Base-by-base conservation (phyloP, 2,797 vertebrate genomes). In the Platyrinchus mystaceus region DNA sequence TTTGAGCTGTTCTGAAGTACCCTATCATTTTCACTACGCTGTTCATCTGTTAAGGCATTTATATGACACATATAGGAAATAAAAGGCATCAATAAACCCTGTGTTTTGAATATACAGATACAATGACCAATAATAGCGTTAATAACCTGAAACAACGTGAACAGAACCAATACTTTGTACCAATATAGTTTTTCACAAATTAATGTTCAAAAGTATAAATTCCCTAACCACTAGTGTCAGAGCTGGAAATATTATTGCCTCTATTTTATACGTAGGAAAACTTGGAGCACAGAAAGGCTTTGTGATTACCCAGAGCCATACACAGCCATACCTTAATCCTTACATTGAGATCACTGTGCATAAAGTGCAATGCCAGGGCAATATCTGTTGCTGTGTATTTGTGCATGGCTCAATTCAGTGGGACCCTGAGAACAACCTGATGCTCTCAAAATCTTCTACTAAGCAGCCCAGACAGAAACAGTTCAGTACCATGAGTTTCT, bases 21-120 rank as follows among this genome's bases (percentile, higher is more conserved):
- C 92, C 93, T 95, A 89, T 97, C 97, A 96, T 97, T 97, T 97
- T 97, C 97, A 97, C 97, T 95, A 93, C 18, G 41, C 88, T 95
- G 93, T 90, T 96, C 96, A 96, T 95, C 96, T 97, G 97, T 96
- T 98, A 97, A 97, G 97, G 96, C 96, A 97, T 97, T 98, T 97
- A 97, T 96, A 94, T 97, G 95, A 90, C 94, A 95, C 96, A 93
- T 93, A 93, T 96, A 97, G 97, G 96, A 97, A 98, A 98, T 96
- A 97, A 97, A 97, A 97, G 83, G 71, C 67, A 95, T 91, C 94
- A 90, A 76, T 96, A 97, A 93, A 83, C 89, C 95, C 94, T 82
- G 86, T 94, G 93, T 97, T 96, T 95, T 90, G 90, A 85, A 84
- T 91, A 95, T 92, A 93, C 94, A 91, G 94, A 93, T 83, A 92